Conservation (phyloP, 2,797 vertebrate species). For the Remorina albescens region DNA sequence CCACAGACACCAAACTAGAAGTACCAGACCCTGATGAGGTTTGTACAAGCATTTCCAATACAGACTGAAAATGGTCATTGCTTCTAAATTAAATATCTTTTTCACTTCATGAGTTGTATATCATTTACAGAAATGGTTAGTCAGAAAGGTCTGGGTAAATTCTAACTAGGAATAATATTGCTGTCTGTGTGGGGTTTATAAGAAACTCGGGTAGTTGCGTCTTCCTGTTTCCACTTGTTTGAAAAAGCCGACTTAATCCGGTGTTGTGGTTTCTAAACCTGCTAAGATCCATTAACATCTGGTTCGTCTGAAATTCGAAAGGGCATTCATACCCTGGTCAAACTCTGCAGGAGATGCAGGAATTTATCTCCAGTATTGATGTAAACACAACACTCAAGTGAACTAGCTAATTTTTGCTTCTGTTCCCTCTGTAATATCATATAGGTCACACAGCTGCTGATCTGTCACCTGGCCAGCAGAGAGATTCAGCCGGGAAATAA, state of each 20-base stretch:
- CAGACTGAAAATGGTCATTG: neutral
- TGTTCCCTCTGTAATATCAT: too few species aligned
- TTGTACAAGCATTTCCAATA: constrained; percentile 51
- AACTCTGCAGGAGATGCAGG: too few species aligned
- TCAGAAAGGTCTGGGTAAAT: neutral
- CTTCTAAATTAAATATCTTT: neutral
- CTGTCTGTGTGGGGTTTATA: neutral
- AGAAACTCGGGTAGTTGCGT: neutral
- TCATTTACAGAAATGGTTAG: neutral
- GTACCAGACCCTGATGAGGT: constrained; percentile 95
- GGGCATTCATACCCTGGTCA: too few species aligned
- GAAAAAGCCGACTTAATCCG: neutral
- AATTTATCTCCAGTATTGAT: too few species aligned
- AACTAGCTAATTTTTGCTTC: too few species aligned
- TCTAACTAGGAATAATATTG: neutral
- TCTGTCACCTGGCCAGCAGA: too few species aligned
- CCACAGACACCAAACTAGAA: constrained; percentile 97
- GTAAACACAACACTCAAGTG: too few species aligned
- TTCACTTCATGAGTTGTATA: neutral
- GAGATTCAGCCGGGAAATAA: too few species aligned
- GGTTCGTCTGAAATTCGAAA: too few species aligned
- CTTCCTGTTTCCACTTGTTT: neutral
- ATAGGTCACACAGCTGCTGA: too few species aligned
- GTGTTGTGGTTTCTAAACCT: neutral
- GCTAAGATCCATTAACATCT: too few species aligned